A percentile compares a stretch with the other conserved stretches of the same genome.
Conservation (phyloP, 2,113 vertebrate genomes). For the Paramormyrops kingsleyae region DNA sequence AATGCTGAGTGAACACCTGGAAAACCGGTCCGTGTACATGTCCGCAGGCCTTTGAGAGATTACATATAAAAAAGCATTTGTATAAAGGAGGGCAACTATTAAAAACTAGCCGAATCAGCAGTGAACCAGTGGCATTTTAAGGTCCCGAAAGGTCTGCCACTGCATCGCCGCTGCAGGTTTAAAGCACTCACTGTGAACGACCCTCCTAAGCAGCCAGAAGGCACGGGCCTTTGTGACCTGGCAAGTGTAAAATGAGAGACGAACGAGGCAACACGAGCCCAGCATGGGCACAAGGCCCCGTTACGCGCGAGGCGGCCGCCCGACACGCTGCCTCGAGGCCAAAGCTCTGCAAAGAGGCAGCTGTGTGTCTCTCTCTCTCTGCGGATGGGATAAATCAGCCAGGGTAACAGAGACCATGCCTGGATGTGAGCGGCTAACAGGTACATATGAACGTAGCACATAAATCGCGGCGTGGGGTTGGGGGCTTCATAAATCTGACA, state of each 20-base stretch:
- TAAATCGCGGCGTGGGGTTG: conserved; percentile 30
- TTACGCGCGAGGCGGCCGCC: background rate
- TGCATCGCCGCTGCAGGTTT: background rate
- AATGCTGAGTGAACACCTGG: background rate
- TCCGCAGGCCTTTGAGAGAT: background rate
- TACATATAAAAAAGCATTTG: background rate
- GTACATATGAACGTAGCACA: conserved; percentile 43
- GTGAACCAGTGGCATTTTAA: background rate
- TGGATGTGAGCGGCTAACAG: conserved; percentile 38
- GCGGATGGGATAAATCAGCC: conserved; percentile 47
- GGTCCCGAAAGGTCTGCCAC: background rate
- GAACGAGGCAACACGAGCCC: background rate
- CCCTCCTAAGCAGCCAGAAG: background rate
- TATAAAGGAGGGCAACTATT: background rate
- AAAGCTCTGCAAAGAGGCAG: conserved; percentile 3
- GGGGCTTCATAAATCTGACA: conserved; percentile 47
- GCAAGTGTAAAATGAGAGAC: background rate
- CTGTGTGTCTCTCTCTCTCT: conserved; percentile 23
- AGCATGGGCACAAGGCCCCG: background rate
- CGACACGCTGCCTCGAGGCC: conserved; percentile 28
- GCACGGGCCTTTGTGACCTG: background rate
- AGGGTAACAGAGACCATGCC: conserved; percentile 51
- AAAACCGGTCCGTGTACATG: background rate
- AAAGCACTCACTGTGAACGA: background rate
- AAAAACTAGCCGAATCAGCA: background rate